Percentiles rank a stretch among this genome's conserved stretches.
Evolutionary conservation across 2,113 vertebrate genomes (phyloP).

Genomic region (Orcinus orca): DNA sequence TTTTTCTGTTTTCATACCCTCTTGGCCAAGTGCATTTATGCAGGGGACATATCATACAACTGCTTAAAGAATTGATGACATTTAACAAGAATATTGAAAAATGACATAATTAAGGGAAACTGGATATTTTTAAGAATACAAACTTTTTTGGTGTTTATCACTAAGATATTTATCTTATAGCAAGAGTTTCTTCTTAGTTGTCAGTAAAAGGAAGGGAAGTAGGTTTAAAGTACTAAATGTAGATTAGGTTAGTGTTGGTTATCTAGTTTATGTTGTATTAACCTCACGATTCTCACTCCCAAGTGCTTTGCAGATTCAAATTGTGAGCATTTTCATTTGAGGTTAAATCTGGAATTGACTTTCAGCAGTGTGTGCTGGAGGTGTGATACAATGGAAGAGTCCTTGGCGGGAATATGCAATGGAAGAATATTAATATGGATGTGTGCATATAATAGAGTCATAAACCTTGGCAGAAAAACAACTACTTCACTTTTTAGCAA

Average conservation of each 20-base stretch:
- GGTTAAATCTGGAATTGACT: neutral
- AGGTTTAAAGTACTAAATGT: neutral
- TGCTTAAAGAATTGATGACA: neutral
- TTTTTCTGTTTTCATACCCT: neutral
- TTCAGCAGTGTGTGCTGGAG: neutral
- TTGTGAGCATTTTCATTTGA: slow-evolving; percentile 21
- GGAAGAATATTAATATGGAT: neutral
- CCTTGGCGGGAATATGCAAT: neutral
- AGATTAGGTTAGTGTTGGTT: neutral
- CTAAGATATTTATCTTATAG: neutral
- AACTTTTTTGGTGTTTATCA: neutral
- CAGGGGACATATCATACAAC: neutral
- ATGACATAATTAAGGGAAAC: neutral
- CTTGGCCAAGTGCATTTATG: neutral
- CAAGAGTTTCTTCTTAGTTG: neutral
- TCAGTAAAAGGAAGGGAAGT: neutral
- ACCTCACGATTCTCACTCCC: neutral
- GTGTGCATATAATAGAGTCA: neutral
- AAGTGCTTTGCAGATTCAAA: neutral
- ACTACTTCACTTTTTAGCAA: neutral
- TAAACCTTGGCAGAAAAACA: slow-evolving; percentile 8
- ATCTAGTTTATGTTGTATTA: neutral
- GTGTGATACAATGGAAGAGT: neutral
- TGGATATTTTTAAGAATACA: neutral
- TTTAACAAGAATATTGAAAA: neutral